These are phyloP conservation scores for Nestor notabilis DNA, from an alignment of 2,113 vertebrate species.

Conservation along the genomic window DNA sequence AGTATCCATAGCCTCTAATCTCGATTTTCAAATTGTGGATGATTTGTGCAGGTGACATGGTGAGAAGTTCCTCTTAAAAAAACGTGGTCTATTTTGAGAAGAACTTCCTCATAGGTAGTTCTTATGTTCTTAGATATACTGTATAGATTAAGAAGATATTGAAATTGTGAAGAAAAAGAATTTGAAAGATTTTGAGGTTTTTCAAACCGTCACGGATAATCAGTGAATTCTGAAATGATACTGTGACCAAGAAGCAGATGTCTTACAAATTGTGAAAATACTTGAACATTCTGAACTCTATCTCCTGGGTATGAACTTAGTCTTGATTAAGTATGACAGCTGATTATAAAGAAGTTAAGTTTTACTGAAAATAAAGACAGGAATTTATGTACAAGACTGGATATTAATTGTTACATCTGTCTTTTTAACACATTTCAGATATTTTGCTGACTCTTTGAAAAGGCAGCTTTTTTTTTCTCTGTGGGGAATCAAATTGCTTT, in stretches of 20 bases:
- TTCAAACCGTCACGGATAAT: background rate
- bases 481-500: background rate
- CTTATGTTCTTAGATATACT: background rate
- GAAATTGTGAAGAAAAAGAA: background rate
- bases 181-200: background rate
- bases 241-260: background rate
- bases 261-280: background rate
- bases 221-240: background rate
- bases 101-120: background rate
- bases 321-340: background rate
- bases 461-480: background rate
- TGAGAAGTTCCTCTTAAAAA: background rate
- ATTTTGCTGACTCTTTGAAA: background rate
- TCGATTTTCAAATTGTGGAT: background rate
- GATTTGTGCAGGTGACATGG: background rate
- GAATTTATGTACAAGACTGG: background rate
- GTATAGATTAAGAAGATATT: background rate
- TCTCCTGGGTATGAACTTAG: background rate
- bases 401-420: background rate
- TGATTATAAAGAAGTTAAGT: background rate
- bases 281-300: background rate
- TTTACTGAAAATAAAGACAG: background rate
- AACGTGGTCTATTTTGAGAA: background rate
- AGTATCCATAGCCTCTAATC: background rate
- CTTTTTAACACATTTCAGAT: background rate